Conservation (phyloP, 2,797 vertebrate genomes). For the Tokudaia tokunoshimensis region DNA sequence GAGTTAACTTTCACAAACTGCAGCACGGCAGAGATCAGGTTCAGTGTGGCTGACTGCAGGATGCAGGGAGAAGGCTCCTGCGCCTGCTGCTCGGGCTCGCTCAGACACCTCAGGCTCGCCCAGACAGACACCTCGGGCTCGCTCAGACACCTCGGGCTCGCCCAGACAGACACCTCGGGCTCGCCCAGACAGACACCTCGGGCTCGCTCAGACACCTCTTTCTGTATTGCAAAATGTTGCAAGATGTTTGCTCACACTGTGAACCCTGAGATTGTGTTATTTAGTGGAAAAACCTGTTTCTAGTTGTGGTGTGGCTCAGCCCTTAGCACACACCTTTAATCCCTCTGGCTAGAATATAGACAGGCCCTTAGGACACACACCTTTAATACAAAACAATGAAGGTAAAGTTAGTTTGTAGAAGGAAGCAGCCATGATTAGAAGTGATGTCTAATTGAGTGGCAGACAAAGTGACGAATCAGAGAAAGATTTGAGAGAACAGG, state of each 20-base stretch:
- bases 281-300: not conserved
- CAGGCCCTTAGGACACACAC: too few species aligned
- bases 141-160: too few species aligned
- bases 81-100: not conserved
- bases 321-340: not conserved
- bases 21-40: not conserved
- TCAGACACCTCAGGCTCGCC: not conserved
- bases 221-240: not conserved
- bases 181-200: not conserved
- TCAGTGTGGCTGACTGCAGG: rapidly evolving
- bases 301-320: not conserved
- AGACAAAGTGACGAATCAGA: not conserved
- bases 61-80: too few species aligned
- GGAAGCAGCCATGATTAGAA: not conserved
- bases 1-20: not conserved
- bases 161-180: too few species aligned
- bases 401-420: not conserved
- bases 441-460: not conserved
- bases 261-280: not conserved
- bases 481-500: not conserved
- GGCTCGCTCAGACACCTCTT: not conserved
- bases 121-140: not conserved
- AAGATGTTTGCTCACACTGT: not conserved
- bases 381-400: not conserved
- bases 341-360: too few species aligned